Percentiles rank a stretch among this genome's conserved stretches.
These are phyloP conservation scores for Agelaius tricolor DNA, from an alignment of 2,113 vertebrate species.

Conservation along the genomic window DNA sequence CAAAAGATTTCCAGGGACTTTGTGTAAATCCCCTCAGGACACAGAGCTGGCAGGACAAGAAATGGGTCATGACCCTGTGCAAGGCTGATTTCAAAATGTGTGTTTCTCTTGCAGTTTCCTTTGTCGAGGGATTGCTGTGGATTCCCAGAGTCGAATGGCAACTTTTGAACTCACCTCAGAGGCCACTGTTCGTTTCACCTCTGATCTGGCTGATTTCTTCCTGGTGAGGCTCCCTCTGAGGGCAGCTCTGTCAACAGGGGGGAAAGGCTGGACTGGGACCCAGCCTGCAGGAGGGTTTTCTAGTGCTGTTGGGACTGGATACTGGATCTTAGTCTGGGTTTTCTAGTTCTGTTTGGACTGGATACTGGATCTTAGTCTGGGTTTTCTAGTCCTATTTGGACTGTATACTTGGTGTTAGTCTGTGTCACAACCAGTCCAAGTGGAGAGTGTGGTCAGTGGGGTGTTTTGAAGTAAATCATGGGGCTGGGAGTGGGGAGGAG, in stretches of 20 bases:
- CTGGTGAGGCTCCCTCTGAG: slow-evolving; percentile 76
- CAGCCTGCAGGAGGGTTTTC: not conserved
- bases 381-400: not conserved
- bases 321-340: not conserved
- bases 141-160: slow-evolving; percentile 77
- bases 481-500: not conserved
- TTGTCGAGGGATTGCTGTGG: slow-evolving; percentile 84
- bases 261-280: not conserved
- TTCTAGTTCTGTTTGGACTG: not conserved
- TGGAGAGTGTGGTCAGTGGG: not conserved
- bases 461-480: not conserved
- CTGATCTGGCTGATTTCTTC: slow-evolving; percentile 84
- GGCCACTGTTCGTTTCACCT: slow-evolving; percentile 80
- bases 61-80: not conserved
- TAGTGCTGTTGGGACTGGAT: not conserved
- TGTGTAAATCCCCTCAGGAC: slow-evolving; percentile 24
- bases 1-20: not conserved
- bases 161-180: slow-evolving; percentile 79
- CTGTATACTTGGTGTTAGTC: not conserved
- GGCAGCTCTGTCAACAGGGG: not conserved
- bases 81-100: not conserved
- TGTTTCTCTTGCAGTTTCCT: slow-evolving; percentile 81
- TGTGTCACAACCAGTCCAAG: not conserved
- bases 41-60: slow-evolving; percentile 3
- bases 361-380: not conserved